These are phyloP conservation scores for Isichthys henryi DNA, from an alignment of 2,113 vertebrate species.

Conservation along the genomic window DNA sequence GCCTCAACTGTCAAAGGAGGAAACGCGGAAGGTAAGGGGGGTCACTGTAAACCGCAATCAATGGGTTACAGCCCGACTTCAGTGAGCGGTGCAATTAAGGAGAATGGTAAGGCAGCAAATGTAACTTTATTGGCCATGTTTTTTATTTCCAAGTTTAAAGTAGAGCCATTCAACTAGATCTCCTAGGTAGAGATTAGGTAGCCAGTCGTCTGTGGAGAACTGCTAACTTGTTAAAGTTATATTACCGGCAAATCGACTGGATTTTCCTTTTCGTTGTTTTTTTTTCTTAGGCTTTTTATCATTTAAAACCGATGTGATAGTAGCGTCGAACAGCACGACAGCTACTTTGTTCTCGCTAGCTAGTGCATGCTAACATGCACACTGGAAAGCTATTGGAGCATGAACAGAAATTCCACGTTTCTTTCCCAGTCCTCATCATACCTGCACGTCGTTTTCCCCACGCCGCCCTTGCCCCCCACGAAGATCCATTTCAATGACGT, in stretches of 20 bases:
- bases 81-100: background rate
- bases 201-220: background rate
- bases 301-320: background rate
- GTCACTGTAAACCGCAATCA: background rate
- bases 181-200: background rate
- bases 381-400: background rate
- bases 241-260: background rate
- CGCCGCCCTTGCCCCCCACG: conserved; percentile 87
- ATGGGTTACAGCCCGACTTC: background rate
- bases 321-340: background rate
- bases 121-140: background rate
- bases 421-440: conserved; percentile 31
- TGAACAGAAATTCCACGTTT: background rate
- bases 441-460: conserved; percentile 94
- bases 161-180: background rate
- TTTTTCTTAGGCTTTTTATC: background rate
- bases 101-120: background rate
- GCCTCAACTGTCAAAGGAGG: background rate
- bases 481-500: conserved; percentile 92
- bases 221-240: background rate
- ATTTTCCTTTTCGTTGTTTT: background rate
- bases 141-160: background rate
- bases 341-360: background rate
- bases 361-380: background rate
- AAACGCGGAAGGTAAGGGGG: background rate